Percentiles rank a stretch among this genome's conserved stretches.
Conservation (phyloP, 2,888 invertebrate species). For the Synanthedon myopaeformis region DNA sequence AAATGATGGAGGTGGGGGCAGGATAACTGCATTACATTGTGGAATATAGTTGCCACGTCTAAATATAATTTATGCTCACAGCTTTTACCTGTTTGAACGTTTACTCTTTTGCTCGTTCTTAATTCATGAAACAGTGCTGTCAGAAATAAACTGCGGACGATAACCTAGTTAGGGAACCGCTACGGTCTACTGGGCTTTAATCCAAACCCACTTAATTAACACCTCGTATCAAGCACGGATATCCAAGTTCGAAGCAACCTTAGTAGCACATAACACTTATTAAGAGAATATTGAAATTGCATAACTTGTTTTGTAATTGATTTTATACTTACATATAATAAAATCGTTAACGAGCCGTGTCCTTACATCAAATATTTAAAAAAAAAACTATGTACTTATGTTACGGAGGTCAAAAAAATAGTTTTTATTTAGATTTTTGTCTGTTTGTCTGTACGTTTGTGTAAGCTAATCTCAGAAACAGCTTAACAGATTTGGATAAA, state of each 20-base stretch:
- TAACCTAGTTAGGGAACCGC: neutral
- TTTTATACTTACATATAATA: too few species aligned
- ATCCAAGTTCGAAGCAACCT: neutral
- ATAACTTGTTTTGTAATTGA: too few species aligned
- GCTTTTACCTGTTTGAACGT: neutral
- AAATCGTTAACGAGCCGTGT: too few species aligned
- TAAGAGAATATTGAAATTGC: too few species aligned
- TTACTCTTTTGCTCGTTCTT: neutral
- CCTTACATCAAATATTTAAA: too few species aligned
- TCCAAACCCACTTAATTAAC: neutral
- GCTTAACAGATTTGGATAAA: too few species aligned
- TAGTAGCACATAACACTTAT: too few species aligned
- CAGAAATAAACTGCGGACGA: neutral
- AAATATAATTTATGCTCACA: neutral
- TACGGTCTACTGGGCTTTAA: neutral
- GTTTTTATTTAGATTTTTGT: too few species aligned
- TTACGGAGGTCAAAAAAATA: too few species aligned
- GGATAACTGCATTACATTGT: constrained; percentile 33
- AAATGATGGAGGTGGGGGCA: constrained; percentile 26
- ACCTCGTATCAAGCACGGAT: neutral
- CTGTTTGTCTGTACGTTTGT: too few species aligned
- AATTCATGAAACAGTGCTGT: neutral
- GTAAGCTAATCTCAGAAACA: too few species aligned
- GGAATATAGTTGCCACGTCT: constrained; percentile 5
- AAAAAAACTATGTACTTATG: too few species aligned